These are phyloP conservation scores for Philotrypesis tridentata DNA, from an alignment of 1,140 invertebrate species.

Conservation along the genomic window DNA sequence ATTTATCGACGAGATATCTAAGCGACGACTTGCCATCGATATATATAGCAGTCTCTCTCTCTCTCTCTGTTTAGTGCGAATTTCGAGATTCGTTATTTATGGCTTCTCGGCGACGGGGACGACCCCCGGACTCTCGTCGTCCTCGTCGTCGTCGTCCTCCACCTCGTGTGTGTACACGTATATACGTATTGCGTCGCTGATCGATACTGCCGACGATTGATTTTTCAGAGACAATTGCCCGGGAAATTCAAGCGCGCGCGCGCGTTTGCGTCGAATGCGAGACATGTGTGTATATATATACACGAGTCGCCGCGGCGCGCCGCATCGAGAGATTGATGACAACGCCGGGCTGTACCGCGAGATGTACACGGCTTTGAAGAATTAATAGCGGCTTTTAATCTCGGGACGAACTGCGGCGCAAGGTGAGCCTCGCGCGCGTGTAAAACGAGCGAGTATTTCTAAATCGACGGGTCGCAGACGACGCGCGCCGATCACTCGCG, in stretches of 20 bases:
- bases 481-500: not conserved
- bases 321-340: conserved; percentile 40
- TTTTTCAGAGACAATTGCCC: too few relatives aligned
- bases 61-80: not conserved
- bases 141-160: too few relatives aligned
- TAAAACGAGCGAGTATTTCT: conserved; percentile 29
- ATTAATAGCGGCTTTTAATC: conserved; percentile 24
- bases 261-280: not conserved
- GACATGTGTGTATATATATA: conserved; percentile 28
- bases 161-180: too few relatives aligned
- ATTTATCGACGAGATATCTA: conserved; percentile 46
- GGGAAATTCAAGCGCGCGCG: too few relatives aligned
- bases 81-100: conserved; percentile 27
- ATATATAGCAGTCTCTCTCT: too few relatives aligned
- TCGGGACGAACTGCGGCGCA: conserved; percentile 31
- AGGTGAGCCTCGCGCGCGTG: conserved; percentile 38
- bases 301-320: too few relatives aligned
- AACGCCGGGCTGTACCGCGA: too few relatives aligned
- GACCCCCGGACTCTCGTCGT: too few relatives aligned
- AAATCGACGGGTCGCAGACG: conserved; percentile 8
- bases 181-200: too few relatives aligned
- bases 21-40: conserved; percentile 2
- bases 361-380: conserved; percentile 33
- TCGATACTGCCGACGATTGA: not conserved
- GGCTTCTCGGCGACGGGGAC: not conserved